Percentiles rank a stretch among this genome's conserved stretches.
Evolutionary conservation across 2,797 vertebrate species (phyloP).

Genomic region (Mormyrops boulengeri): DNA sequence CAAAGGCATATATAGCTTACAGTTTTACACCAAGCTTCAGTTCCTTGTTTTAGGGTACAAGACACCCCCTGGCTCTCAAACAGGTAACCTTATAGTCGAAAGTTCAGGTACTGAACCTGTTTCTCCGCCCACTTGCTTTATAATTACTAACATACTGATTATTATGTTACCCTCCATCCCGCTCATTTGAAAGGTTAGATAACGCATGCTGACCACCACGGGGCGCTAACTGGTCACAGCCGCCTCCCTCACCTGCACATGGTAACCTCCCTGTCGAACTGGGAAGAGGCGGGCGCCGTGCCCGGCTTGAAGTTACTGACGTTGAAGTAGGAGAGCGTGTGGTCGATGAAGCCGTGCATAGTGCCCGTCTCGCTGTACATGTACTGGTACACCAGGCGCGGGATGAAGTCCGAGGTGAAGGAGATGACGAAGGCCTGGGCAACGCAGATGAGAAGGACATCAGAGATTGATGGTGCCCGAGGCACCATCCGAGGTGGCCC

Average conservation of each 20-base stretch:
- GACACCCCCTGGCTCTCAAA: not conserved
- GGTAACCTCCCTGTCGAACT: slow-evolving; percentile 69
- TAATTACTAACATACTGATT: not conserved
- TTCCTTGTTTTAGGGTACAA: not conserved
- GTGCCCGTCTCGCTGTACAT: slow-evolving; percentile 85
- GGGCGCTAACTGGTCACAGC: not conserved
- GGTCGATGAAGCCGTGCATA: slow-evolving; percentile 88
- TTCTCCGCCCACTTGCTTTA: not conserved
- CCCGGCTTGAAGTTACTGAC: slow-evolving; percentile 81
- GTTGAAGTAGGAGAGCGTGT: slow-evolving; percentile 93
- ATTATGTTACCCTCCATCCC: not conserved
- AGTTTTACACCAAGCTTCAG: not conserved
- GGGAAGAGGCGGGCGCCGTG: slow-evolving; percentile 75
- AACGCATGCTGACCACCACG: not conserved
- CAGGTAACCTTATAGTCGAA: not conserved
- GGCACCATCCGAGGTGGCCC: not conserved
- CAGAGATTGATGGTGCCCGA: not conserved
- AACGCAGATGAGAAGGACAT: not conserved
- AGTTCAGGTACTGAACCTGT: not conserved
- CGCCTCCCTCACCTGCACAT: slow-evolving; percentile 79
- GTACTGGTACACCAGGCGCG: slow-evolving; percentile 88
- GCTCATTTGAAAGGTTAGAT: not conserved
- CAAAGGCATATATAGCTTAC: not conserved
- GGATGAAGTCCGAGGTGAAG: slow-evolving; percentile 94
- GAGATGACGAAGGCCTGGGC: slow-evolving; percentile 94